Evolutionary conservation across 1,140 invertebrate species (phyloP).

Genomic region (Macrosteles quadrilineatus): DNA sequence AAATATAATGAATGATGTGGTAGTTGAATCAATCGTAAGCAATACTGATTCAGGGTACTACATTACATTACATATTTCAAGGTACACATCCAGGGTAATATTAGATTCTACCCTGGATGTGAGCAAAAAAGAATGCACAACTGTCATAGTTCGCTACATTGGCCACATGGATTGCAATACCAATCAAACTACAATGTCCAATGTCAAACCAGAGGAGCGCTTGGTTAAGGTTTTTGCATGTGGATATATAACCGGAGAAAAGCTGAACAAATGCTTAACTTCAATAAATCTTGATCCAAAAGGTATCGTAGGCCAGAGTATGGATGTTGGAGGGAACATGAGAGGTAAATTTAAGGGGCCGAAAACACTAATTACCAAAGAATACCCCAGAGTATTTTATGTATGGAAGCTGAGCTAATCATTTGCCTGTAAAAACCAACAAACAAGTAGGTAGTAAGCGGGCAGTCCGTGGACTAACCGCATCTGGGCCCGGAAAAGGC

Average conservation of each 20-base stretch:
- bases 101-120: conserved; percentile 13
- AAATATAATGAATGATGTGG: conserved; percentile 13
- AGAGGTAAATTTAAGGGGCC: neutral
- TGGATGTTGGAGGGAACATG: conserved; percentile 25
- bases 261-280: conserved; percentile 2
- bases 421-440: neutral
- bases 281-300: conserved; percentile 6
- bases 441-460: neutral
- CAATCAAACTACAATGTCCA: neutral
- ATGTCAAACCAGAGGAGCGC: conserved; percentile 12
- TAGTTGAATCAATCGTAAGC: conserved; percentile 1
- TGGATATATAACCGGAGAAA: conserved; percentile 25
- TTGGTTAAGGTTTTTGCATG: conserved; percentile 17
- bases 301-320: conserved; percentile 23
- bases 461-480: neutral
- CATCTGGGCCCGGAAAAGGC: neutral
- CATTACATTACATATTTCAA: too few relatives aligned
- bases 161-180: neutral
- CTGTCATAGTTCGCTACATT: conserved; percentile 6
- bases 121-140: conserved; percentile 17
- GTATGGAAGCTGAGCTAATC: neutral
- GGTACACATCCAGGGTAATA: neutral
- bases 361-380: neutral
- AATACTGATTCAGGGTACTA: too few relatives aligned
- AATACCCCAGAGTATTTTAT: conserved; percentile 14